Base-by-base conservation (phyloP, 1,140 invertebrate genomes). In the Scaptomyza montana region DNA sequence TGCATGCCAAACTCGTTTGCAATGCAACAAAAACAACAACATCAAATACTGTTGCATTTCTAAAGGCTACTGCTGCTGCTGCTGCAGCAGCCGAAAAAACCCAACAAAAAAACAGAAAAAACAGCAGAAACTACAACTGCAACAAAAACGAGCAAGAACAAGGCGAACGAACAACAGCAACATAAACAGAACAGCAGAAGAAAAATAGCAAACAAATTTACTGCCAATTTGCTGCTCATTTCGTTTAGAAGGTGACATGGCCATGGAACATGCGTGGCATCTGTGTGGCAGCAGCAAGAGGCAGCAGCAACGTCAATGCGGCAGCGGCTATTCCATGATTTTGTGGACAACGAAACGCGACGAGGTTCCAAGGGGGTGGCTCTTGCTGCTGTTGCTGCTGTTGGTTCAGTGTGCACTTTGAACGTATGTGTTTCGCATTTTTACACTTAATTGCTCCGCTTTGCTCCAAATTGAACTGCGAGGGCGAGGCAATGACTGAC, bases 141-240 rank as follows among this genome's bases (percentile, higher is more conserved):
- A 43, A 21, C 41, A 30, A 30, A 50, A 5, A 12, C 3, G 8
- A 46, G 39, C 25, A 51, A 64, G 36, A 78, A 61, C 50, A 19
- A 79, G 66, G 47, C 57, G 60, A 49, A 67, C 50, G 70, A 55
- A 74, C 70, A 65, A 67, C 70, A 76, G 64, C 60, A 74, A 25
- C 80, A 78, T 71, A 54, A 59, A 69, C 55, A 56, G 61, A 66
- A 55, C 39, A 67, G 67, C 64, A 62, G 55, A 87, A 89, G 82
- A 86, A 86, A 86, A 86, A 86, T 86, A 79, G 84, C 82, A 86
- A 86, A 89, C 82, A 86, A 86, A 86, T 86, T 89, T 86, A 86
- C 82, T 86, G 82, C 82, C 82, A 89, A 86, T 86, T 86, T 86
- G 82, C 82, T 86, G 82, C 82, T 86, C 82, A 86, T 86, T 86